These are phyloP conservation scores for Drosophila orosa DNA, from an alignment of 1,140 invertebrate genomes.

Conservation along the genomic window DNA sequence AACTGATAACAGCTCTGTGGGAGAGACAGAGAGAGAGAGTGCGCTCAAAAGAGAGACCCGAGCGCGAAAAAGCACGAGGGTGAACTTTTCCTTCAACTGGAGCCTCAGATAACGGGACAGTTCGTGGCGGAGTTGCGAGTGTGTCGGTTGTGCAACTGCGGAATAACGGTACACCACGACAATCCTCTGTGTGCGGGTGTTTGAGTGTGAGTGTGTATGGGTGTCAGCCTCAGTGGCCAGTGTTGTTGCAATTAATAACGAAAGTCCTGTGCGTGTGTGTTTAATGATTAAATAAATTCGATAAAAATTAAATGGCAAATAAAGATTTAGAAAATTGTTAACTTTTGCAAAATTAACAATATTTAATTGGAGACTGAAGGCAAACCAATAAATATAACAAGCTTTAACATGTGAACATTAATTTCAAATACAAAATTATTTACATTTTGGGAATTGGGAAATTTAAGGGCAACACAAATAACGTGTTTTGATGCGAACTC, in stretches of 20 bases:
- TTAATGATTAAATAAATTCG: slow-evolving; percentile 17
- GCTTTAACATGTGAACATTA: background rate
- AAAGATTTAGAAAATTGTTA: background rate
- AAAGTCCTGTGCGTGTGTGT: slow-evolving; percentile 46
- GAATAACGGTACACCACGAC: slow-evolving; percentile 23
- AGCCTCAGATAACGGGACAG: slow-evolving; percentile 63
- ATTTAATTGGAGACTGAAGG: background rate
- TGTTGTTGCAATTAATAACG: slow-evolving; percentile 47
- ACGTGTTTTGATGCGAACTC: slow-evolving; percentile 13
- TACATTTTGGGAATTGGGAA: background rate
- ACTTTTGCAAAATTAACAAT: background rate
- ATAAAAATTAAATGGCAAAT: slow-evolving; percentile 1
- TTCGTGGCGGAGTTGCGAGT: slow-evolving; percentile 77
- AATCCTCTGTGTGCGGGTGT: slow-evolving; percentile 19
- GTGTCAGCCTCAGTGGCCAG: slow-evolving; percentile 15
- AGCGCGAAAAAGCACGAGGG: slow-evolving; percentile 30
- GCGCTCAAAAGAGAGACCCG: background rate
- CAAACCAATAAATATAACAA: background rate
- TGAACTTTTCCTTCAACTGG: slow-evolving; percentile 28
- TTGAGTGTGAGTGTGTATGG: slow-evolving; percentile 20
- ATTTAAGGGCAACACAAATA: background rate
- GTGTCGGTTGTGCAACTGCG: slow-evolving; percentile 66
- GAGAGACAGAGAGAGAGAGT: slow-evolving; percentile 8
- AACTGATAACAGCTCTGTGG: slow-evolving; percentile 68
- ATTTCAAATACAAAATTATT: background rate